Conservation (phyloP, 1,140 invertebrate genomes). For the Globodera rostochiensis region DNA sequence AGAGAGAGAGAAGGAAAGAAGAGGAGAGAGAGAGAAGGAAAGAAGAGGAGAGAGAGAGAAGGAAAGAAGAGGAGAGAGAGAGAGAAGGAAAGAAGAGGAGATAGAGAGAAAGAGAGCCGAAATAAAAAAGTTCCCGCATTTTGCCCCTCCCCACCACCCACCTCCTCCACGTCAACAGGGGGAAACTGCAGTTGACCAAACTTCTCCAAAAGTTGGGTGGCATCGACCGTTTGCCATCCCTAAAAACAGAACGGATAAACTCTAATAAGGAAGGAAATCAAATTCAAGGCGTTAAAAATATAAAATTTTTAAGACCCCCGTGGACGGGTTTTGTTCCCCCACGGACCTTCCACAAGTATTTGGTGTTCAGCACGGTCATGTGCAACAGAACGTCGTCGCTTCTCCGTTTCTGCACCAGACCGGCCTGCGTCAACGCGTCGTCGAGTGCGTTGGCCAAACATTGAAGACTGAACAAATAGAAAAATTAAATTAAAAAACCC, state of each 20-base stretch:
- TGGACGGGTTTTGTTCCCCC: not conserved
- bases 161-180: slow-evolving; percentile 29
- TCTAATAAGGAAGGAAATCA: no score
- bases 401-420: slow-evolving; percentile 16
- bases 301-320: no score
- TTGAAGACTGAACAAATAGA: slow-evolving; percentile 33
- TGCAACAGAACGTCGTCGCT: slow-evolving; percentile 30
- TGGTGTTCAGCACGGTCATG: slow-evolving; percentile 31
- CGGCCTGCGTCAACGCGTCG: slow-evolving; percentile 13
- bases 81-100: no score
- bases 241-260: no score
- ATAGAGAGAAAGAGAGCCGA: no score
- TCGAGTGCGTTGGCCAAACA: slow-evolving; percentile 30
- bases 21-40: no score
- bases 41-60: not conserved
- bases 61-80: no score
- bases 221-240: slow-evolving; percentile 27
- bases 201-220: slow-evolving; percentile 18
- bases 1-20: no score
- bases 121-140: not conserved
- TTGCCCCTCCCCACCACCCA: not conserved
- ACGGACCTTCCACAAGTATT: slow-evolving; percentile 10
- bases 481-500: not conserved
- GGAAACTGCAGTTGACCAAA: slow-evolving; percentile 32
- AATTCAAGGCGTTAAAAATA: no score